phyloP scores from a whole-genome alignment of 2,797 vertebrate species.

The Siniperca obscura region DNA sequence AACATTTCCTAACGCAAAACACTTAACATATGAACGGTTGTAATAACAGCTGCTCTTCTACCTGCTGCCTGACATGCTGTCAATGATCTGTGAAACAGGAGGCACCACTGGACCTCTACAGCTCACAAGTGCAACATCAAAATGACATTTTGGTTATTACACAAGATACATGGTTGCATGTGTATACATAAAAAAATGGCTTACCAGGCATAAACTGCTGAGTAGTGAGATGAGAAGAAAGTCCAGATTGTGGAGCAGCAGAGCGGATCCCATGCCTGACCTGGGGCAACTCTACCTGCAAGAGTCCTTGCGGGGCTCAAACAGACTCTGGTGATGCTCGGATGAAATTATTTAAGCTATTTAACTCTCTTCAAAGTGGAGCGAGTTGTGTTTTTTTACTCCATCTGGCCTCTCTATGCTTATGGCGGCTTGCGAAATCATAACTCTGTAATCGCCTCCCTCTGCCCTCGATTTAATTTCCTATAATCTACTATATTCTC shows the following conservation, averaged over 20 bases:
- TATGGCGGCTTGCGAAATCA: constrained; percentile 77
- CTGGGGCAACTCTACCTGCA: constrained; percentile 67
- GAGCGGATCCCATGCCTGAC: constrained; percentile 92
- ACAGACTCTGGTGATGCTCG: constrained; percentile 67
- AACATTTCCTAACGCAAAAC: background rate
- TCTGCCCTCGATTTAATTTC: constrained; percentile 76
- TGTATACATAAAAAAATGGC: constrained; percentile 64
- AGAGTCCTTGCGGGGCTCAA: constrained; percentile 65
- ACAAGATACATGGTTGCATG: background rate
- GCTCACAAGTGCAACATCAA: constrained; percentile 6
- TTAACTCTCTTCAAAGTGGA: constrained; percentile 76
- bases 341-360: constrained; percentile 71
- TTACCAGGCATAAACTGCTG: constrained; percentile 91
- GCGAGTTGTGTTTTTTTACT: constrained; percentile 65
- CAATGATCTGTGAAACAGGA: constrained; percentile 22
- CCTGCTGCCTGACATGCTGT: constrained; percentile 27
- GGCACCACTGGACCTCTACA: constrained; percentile 4
- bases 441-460: constrained; percentile 79
- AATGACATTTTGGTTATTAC: background rate
- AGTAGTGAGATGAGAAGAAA: constrained; percentile 90
- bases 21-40: background rate
- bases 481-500: constrained; percentile 78
- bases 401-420: constrained; percentile 78
- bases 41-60: constrained; percentile 8
- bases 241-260: constrained; percentile 88